These are phyloP conservation scores for Sminthurinus signatus DNA, from an alignment of 1,140 invertebrate species.

Conservation along the genomic window DNA sequence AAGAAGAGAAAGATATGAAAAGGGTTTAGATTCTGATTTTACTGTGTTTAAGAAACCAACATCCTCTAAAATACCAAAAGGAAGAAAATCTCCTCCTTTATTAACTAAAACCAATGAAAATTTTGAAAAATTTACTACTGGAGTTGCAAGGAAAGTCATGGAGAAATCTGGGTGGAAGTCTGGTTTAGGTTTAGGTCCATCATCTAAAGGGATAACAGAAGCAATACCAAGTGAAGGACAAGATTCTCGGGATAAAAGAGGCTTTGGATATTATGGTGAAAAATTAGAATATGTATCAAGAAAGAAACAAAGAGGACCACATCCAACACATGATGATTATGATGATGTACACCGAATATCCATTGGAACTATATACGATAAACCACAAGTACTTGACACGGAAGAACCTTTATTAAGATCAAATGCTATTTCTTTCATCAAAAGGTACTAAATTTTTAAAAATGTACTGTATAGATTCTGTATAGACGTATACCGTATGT, in stretches of 20 bases:
- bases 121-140: conserved; percentile 51
- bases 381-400: conserved; percentile 28
- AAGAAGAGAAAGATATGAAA: conserved; percentile 42
- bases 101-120: no score
- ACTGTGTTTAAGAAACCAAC: conserved; percentile 31
- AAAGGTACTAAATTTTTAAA: conserved; percentile 17
- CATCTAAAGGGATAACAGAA: conserved; percentile 42
- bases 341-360: conserved; percentile 20
- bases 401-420: conserved; percentile 25
- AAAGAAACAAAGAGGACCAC: conserved; percentile 12
- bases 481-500: background rate
- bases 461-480: background rate
- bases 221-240: conserved; percentile 34
- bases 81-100: background rate
- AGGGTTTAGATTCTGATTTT: conserved; percentile 36
- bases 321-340: conserved; percentile 7
- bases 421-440: conserved; percentile 30
- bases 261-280: conserved; percentile 39
- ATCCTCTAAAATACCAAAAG: background rate
- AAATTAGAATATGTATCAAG: conserved; percentile 17
- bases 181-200: conserved; percentile 51
- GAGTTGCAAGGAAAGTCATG: conserved; percentile 50
- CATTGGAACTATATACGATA: conserved; percentile 40
- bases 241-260: conserved; percentile 31
- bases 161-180: conserved; percentile 54